A percentile compares a stretch with the other conserved stretches of the same genome.
phyloP scores from a whole-genome alignment of 2,113 vertebrate genomes.

The Morone saxatilis region DNA sequence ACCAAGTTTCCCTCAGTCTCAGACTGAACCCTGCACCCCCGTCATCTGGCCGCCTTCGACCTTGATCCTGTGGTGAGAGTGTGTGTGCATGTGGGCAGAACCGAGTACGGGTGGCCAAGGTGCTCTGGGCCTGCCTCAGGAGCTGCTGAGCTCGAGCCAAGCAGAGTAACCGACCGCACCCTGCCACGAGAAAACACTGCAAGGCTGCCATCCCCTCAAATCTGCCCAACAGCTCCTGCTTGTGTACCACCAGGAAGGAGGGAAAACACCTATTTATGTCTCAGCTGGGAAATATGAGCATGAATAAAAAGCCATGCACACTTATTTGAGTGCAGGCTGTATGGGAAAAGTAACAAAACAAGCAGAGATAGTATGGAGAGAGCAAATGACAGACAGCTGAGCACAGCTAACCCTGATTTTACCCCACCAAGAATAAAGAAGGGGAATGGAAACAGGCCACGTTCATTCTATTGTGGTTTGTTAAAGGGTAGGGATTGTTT shows the following conservation, averaged over 20 bases:
- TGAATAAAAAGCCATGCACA: conserved; percentile 44
- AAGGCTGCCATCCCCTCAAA: conserved; percentile 63
- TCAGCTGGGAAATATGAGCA: conserved; percentile 67
- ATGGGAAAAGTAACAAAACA: conserved; percentile 51
- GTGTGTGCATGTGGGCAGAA: conserved; percentile 66
- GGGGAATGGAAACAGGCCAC: conserved; percentile 9
- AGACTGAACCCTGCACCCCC: conserved; percentile 65
- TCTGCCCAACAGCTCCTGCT: conserved; percentile 48
- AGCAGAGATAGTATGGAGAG: conserved; percentile 44
- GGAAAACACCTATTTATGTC: conserved; percentile 79
- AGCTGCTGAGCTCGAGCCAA: conserved; percentile 64
- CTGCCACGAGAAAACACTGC: conserved; percentile 74
- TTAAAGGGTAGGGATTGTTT: conserved; percentile 42
- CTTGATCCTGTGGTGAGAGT: conserved; percentile 63
- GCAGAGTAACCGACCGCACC: conserved; percentile 69
- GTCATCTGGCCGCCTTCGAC: conserved; percentile 65
- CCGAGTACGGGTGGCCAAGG: conserved; percentile 78
- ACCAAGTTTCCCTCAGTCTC: conserved; percentile 67
- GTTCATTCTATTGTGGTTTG: conserved; percentile 31
- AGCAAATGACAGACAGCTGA: conserved; percentile 67
- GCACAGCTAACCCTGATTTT: conserved; percentile 46
- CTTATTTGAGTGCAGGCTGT: conserved; percentile 38
- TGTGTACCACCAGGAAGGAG: conserved; percentile 46
- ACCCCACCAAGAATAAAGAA: conserved; percentile 40
- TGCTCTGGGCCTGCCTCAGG: conserved; percentile 63